Evolutionary conservation across 2,113 vertebrate species (phyloP), one percentile per base, ranked within the genome.

Genomic region (Chitala chitala): DNA sequence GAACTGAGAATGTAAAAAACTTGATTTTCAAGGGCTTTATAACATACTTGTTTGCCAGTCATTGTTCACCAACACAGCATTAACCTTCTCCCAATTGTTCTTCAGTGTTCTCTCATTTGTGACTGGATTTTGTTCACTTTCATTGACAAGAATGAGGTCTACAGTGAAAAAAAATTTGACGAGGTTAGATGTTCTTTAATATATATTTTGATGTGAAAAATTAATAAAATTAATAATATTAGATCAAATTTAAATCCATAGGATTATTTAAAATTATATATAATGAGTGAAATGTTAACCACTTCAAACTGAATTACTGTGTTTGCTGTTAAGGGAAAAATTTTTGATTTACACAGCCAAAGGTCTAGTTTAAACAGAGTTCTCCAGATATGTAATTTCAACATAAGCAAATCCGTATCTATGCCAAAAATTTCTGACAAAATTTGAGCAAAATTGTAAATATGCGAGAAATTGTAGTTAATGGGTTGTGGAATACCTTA

Each of bases 61-160:
- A n/a, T n/a, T n/a, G n/a, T n/a, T n/a, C n/a, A 48, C 68, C 26
- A 33, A 29, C 26, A n/a, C 31, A 6, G 1, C 22, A 3, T 36
- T 36, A 9, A 1, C 69, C 6, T 63, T 50, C 54, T 24, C 17
- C 13, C 31, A 29, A 12, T 24, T 29, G 29, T 69, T 66, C 51
- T 4, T 69, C 70, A 96, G 95, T 95, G 93, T 22, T 94, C 93
- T n/a, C 92, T 96, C 46, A 86, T 97, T 71, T 97, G 95, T 9
- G 95, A 97, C 83, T 96, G 95, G 95, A 94, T 97, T 80, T 86
- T 97, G 89, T 82, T 97, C 78, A 95, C 92, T 0, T 95, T 95
- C 86, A 94, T 96, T 79, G 94, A 96, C 82, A 95, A 94, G 84
- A 88, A 94, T 72, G 90, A 93, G 74, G 75, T 92, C 77, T 96